A percentile compares a stretch with the other conserved stretches of the same genome.
These are phyloP conservation scores for Glandiceps talaboti DNA, from an alignment of 53 echinoderm and acorn worm species.

Conservation along the genomic window DNA sequence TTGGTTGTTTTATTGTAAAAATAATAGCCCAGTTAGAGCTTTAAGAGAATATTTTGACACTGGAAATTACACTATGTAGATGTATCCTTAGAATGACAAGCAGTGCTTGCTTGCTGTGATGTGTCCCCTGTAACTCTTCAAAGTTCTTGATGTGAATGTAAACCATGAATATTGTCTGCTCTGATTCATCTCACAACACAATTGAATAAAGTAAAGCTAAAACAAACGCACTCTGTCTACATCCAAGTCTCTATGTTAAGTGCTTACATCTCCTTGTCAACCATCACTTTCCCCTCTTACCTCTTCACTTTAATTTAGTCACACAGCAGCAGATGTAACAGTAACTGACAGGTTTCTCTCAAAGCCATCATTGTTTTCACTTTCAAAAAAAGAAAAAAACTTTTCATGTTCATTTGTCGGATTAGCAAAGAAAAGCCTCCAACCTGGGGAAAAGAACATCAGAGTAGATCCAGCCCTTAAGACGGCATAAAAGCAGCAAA, in stretches of 20 bases:
- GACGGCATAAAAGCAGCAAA: neutral
- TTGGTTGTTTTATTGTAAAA: no score
- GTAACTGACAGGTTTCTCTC: neutral
- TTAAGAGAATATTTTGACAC: no score
- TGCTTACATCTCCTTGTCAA: neutral
- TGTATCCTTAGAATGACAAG: no score
- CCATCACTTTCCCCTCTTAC: neutral
- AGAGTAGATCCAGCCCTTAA: neutral
- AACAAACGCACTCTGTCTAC: neutral
- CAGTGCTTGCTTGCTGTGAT: no score
- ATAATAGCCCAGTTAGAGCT: no score
- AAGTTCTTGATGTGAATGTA: no score
- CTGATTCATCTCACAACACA: no score
- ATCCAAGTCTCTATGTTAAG: neutral
- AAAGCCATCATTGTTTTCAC: neutral
- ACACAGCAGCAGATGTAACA: no score
- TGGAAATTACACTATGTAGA: no score
- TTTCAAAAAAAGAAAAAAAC: neutral
- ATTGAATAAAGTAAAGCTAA: no score
- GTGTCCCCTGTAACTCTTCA: no score
- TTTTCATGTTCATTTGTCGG: neutral
- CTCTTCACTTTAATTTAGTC: neutral
- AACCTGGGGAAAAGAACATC: neutral
- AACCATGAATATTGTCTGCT: no score
- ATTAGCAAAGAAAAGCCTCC: neutral